Evolutionary conservation across 2,888 invertebrate genomes (phyloP).

Genomic region (Magallana nippona): DNA sequence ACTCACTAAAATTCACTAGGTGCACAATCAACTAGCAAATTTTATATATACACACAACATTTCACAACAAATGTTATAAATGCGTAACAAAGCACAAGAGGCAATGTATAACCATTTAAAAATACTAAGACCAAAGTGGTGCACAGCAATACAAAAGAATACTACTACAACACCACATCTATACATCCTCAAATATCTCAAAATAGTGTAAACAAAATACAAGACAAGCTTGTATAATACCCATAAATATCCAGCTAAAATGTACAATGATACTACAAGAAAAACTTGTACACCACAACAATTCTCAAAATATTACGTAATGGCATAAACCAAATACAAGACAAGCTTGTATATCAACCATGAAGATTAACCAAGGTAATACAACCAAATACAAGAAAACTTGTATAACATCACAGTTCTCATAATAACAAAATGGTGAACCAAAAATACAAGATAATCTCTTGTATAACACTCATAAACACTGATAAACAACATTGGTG

Average conservation of each 20-base stretch:
- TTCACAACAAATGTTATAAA: neutral
- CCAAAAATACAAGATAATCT: neutral
- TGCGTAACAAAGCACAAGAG: neutral
- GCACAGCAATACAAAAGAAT: neutral
- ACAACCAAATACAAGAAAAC: neutral
- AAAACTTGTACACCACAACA: too few relatives aligned
- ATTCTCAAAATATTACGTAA: neutral
- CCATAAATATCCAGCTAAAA: neutral
- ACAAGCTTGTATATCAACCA: neutral
- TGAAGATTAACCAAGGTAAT: neutral
- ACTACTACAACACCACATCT: neutral
- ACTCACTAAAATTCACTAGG: neutral
- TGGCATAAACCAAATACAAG: neutral
- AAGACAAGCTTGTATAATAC: neutral
- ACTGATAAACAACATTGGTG: neutral
- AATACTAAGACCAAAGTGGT: neutral
- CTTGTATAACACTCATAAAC: neutral
- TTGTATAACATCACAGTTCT: too few relatives aligned
- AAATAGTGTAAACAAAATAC: neutral
- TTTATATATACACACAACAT: neutral
- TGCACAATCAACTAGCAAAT: neutral
- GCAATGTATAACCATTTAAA: neutral
- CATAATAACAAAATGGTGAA: neutral
- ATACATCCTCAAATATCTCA: neutral
- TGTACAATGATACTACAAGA: too few relatives aligned